A percentile compares a stretch with the other conserved stretches of the same genome.
Conservation (phyloP, 2,113 vertebrate species). For the Pluvialis apricaria region DNA sequence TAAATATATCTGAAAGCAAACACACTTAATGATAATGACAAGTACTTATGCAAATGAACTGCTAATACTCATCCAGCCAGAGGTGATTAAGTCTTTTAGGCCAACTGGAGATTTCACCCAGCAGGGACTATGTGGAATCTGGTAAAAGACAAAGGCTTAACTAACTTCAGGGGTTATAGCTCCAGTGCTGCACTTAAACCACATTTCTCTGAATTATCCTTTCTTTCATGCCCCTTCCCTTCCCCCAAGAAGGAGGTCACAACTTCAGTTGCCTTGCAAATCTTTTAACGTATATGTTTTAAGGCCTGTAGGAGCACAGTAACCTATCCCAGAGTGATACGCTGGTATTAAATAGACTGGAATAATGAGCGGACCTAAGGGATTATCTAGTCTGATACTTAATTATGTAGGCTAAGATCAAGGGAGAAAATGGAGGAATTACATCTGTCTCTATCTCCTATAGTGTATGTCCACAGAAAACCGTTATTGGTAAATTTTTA, state of each 20-base stretch:
- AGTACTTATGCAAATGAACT: conserved; percentile 64
- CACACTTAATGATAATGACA: conserved; percentile 63
- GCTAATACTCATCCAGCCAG: conserved; percentile 59
- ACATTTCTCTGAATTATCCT: conserved; percentile 5
- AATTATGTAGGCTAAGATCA: conserved; percentile 55
- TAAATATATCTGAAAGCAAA: conserved; percentile 64
- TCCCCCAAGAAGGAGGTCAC: conserved; percentile 10
- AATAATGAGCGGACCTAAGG: conserved; percentile 55
- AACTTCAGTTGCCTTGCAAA: neutral
- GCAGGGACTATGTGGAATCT: neutral
- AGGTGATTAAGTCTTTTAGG: conserved; percentile 59
- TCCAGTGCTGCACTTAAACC: neutral
- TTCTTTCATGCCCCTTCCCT: neutral
- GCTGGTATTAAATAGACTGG: conserved; percentile 50
- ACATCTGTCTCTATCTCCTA: neutral
- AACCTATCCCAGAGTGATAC: conserved; percentile 21
- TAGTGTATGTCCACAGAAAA: neutral
- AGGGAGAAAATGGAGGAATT: conserved; percentile 15
- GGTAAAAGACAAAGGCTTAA: neutral
- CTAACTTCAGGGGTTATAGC: conserved; percentile 27
- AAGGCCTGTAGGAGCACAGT: neutral
- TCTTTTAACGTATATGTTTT: conserved; percentile 25
- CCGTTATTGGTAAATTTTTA: neutral
- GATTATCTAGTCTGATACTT: conserved; percentile 57
- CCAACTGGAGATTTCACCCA: conserved; percentile 53